Conservation (phyloP, 1,140 invertebrate genomes). For the Leptoteleia sp. region DNA sequence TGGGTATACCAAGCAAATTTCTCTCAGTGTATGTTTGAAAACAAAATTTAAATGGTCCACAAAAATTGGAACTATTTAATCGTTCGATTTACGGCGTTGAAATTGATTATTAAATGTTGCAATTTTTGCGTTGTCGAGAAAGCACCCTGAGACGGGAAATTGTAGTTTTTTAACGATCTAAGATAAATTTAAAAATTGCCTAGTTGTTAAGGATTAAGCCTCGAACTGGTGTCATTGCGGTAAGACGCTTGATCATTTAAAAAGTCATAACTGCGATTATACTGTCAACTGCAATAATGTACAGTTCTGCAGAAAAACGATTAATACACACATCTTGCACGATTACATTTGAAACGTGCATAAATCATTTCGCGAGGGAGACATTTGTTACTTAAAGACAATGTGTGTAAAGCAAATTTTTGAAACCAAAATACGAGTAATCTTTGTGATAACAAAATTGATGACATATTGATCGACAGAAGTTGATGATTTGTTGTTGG, state of each 20-base stretch:
- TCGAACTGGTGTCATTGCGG: no score
- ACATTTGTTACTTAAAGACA: slow-evolving; percentile 8
- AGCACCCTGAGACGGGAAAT: slow-evolving; percentile 6
- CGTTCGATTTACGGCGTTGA: neutral
- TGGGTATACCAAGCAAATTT: no score
- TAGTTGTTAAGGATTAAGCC: slow-evolving; percentile 6
- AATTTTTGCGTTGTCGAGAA: slow-evolving; percentile 1
- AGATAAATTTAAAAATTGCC: slow-evolving; percentile 21
- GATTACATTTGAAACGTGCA: slow-evolving; percentile 4
- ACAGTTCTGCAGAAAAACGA: neutral
- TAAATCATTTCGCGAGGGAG: slow-evolving; percentile 3
- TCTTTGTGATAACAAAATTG: slow-evolving; percentile 37
- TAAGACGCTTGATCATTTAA: no score
- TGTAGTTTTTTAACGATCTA: slow-evolving; percentile 40
- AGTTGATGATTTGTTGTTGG: slow-evolving; percentile 31
- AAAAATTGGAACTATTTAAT: slow-evolving; percentile 16
- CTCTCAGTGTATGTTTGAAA: no score
- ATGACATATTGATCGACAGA: slow-evolving; percentile 15
- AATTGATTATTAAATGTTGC: slow-evolving; percentile 3
- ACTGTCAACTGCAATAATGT: neutral
- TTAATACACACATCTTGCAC: no score
- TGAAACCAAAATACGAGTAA: slow-evolving; percentile 33
- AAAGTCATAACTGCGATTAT: no score
- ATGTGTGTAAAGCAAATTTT: slow-evolving; percentile 6
- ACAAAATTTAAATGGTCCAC: no score